These are phyloP conservation scores for Channallabes apus DNA, from an alignment of 2,797 vertebrate species.

Conservation along the genomic window DNA sequence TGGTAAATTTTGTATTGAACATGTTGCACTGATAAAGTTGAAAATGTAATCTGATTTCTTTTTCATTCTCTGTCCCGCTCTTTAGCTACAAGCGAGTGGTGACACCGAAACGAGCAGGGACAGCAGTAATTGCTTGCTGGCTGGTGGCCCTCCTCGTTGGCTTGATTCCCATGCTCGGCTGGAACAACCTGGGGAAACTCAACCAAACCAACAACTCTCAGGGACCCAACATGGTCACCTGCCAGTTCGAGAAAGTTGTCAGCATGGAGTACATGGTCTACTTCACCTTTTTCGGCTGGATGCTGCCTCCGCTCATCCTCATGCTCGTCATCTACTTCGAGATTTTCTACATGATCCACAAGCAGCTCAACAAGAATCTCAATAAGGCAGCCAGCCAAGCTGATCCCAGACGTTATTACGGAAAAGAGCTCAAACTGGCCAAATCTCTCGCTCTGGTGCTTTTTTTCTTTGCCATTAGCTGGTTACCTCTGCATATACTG, in stretches of 20 bases:
- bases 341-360: slow-evolving; percentile 97
- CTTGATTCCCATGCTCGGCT: slow-evolving; percentile 94
- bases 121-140: slow-evolving; percentile 91
- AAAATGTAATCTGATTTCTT: not conserved
- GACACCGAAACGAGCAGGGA: slow-evolving; percentile 81
- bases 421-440: slow-evolving; percentile 95
- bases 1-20: not conserved
- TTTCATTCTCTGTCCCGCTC: slow-evolving; percentile 41
- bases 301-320: slow-evolving; percentile 89
- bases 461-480: slow-evolving; percentile 90
- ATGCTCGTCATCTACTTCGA: slow-evolving; percentile 94
- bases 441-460: slow-evolving; percentile 94
- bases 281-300: slow-evolving; percentile 97
- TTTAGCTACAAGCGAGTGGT: slow-evolving; percentile 90
- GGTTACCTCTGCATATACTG: slow-evolving; percentile 94
- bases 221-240: slow-evolving; percentile 74
- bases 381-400: slow-evolving; percentile 71
- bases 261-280: slow-evolving; percentile 99
- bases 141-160: slow-evolving; percentile 88
- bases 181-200: slow-evolving; percentile 86
- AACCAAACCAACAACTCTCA: slow-evolving; percentile 72
- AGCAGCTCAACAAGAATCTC: slow-evolving; percentile 87
- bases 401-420: slow-evolving; percentile 91
- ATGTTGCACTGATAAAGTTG: not conserved
- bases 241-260: slow-evolving; percentile 92